Evolutionary conservation across 1,140 invertebrate genomes (phyloP).

Genomic region (Pachypeltis micranthus): DNA sequence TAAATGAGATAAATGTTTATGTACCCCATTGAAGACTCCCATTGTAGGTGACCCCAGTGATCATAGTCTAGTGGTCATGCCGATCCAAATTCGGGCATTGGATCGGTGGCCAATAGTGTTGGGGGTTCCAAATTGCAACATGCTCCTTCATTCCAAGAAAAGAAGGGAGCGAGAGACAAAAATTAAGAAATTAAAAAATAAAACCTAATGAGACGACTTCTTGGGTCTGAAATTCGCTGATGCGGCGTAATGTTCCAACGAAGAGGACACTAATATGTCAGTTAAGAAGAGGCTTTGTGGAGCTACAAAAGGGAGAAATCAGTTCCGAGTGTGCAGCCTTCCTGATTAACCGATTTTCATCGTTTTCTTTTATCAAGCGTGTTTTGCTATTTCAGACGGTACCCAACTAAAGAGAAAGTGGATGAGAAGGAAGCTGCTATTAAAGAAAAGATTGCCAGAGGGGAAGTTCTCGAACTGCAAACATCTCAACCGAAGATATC

Average conservation of each 20-base stretch:
- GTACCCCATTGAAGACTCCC: not conserved
- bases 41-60: not conserved
- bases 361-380: not conserved
- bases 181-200: too few relatives aligned
- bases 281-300: too few relatives aligned
- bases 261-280: not conserved
- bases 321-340: too few relatives aligned
- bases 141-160: too few relatives aligned
- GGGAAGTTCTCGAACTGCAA: conserved; percentile 41
- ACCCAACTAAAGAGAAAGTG: conserved; percentile 55
- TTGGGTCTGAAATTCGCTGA: not conserved
- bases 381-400: conserved; percentile 32
- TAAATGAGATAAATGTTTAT: too few relatives aligned
- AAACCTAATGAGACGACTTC: not conserved
- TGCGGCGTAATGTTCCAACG: not conserved
- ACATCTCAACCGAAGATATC: not conserved
- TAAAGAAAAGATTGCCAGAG: conserved; percentile 52
- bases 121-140: too few relatives aligned
- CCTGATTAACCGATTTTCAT: not conserved
- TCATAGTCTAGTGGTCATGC: too few relatives aligned
- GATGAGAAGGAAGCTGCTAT: conserved; percentile 46
- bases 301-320: too few relatives aligned
- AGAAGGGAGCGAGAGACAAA: too few relatives aligned
- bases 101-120: too few relatives aligned
- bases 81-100: too few relatives aligned